These are phyloP conservation scores for Xylota segnis DNA, from an alignment of 2,888 invertebrate species.

Conservation along the genomic window DNA sequence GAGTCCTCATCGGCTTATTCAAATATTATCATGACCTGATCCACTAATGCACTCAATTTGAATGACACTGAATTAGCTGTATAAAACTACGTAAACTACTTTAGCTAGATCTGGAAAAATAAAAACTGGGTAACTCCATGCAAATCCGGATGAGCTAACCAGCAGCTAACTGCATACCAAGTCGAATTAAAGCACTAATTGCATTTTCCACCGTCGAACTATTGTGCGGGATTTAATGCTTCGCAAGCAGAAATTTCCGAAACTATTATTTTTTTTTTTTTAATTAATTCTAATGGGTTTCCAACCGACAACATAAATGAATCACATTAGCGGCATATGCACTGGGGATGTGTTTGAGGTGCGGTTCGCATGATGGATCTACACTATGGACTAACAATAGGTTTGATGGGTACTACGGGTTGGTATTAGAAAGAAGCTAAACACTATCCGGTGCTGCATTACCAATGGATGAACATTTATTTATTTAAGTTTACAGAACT, in stretches of 20 bases:
- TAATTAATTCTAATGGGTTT: conserved; percentile 68
- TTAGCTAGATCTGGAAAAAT: background rate
- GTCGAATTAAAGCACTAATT: conserved; percentile 62
- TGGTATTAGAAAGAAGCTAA: background rate
- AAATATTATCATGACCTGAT: background rate
- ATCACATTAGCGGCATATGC: conserved; percentile 55
- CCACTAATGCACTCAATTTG: background rate
- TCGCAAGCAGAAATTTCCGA: conserved; percentile 38
- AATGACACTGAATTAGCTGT: background rate
- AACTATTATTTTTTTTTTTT: conserved; percentile 29
- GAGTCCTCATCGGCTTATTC: background rate
- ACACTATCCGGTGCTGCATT: too few species aligned
- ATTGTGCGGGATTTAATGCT: conserved; percentile 47
- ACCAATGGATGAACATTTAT: too few species aligned
- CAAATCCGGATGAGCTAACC: conserved; percentile 33
- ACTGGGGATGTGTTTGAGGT: conserved; percentile 9
- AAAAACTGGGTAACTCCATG: background rate
- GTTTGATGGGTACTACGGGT: background rate
- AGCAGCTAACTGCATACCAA: conserved; percentile 38
- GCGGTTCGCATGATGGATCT: conserved; percentile 3
- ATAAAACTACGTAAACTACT: background rate
- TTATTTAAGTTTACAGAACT: too few species aligned
- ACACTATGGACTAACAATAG: background rate
- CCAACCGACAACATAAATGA: conserved; percentile 65
- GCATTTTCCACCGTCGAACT: conserved; percentile 53